Percentiles rank a stretch among this genome's conserved stretches.
Conservation (phyloP, 2,888 invertebrate genomes). For the Escarpia spicata region DNA sequence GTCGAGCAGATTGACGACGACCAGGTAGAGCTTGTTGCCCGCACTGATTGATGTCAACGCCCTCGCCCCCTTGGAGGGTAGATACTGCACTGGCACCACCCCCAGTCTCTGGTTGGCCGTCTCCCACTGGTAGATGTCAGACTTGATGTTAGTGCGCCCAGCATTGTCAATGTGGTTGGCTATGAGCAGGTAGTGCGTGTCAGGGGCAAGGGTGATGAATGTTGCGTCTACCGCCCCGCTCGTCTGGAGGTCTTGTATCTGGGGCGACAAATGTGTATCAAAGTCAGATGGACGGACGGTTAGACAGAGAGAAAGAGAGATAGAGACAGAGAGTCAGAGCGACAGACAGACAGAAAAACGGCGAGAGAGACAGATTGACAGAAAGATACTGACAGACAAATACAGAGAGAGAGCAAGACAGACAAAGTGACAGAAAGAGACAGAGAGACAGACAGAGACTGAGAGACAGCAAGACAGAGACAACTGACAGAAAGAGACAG, state of each 20-base stretch:
- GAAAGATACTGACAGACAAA: too few species aligned
- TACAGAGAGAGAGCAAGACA: too few species aligned
- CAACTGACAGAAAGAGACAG: too few species aligned
- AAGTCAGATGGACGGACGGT: background rate
- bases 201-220: conserved; percentile 44
- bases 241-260: conserved; percentile 57
- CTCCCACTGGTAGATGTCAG: conserved; percentile 56
- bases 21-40: conserved; percentile 50
- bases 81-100: conserved; percentile 46
- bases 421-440: too few species aligned
- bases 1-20: conserved; percentile 56
- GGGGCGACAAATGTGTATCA: background rate
- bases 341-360: too few species aligned
- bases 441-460: too few species aligned
- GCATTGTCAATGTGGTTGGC: conserved; percentile 53
- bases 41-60: conserved; percentile 48
- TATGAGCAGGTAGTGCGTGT: conserved; percentile 51
- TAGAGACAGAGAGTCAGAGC: too few species aligned
- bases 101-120: conserved; percentile 45
- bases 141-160: conserved; percentile 49
- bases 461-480: too few species aligned
- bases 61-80: conserved; percentile 53
- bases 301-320: too few species aligned
- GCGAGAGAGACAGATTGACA: too few species aligned
- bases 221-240: conserved; percentile 54